Base-by-base conservation (phyloP, 2,113 vertebrate species). In the Agelaius tricolor region DNA sequence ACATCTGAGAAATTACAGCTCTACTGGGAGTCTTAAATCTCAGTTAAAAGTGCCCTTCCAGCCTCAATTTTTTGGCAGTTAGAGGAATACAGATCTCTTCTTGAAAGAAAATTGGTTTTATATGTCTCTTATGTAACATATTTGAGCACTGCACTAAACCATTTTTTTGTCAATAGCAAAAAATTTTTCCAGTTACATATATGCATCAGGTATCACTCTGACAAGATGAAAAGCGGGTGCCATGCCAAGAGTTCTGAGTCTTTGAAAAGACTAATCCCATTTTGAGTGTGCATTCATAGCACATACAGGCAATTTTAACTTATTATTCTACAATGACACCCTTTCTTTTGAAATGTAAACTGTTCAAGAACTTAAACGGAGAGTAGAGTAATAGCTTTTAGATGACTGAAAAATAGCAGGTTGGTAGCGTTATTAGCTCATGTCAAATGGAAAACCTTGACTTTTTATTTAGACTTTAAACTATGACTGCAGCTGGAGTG, bases 1-100 rank as follows among this genome's bases (percentile, higher is more conserved):
- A 86, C 35, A 68, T 68, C 20, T 94, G 47, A 57, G 41, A 97
- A 94, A 55, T 95, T 96, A 95, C 13, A 94, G 41, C 79, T 90
- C 26, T 89, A 84, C 68, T 67, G 90, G 31, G 93, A 93, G 62
- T 88, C 95, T 95, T 81, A 90, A 97, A 57, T 94, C 87, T 59
- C 69, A 33, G 46, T 87, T 93, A 80, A 72, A 94, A 94, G 80
- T 87, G 75, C 47, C 68, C 69, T 94, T 63, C 66, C 62, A 87
- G 67, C 27, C 55, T 93, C 35, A 81, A 4, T 71, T 91, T 90
- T 67, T 80, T 44, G 13, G 44, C 84, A 90, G 71, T 58, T 44
- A 26, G 69, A 84, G 58, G 69, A 89, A 77, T 89, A 80, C 18
- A 89, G 62, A 80, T 49, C 24, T 83, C 33, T 77, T 92, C 78